A percentile compares a stretch with the other conserved stretches of the same genome.
phyloP scores from a whole-genome alignment of 2,797 vertebrate genomes.

The Streptopelia turtur region DNA sequence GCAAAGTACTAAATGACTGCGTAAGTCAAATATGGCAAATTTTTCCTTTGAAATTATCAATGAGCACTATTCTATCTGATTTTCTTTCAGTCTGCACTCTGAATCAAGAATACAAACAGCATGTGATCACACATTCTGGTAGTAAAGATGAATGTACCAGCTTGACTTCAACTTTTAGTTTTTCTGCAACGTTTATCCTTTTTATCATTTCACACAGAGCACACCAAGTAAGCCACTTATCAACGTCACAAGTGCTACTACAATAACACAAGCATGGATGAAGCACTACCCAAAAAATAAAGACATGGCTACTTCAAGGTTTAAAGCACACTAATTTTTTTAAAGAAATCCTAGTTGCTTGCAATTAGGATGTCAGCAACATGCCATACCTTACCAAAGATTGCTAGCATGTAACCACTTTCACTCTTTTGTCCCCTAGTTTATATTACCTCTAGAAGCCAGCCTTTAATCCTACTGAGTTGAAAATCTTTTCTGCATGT shows the following conservation, averaged over 20 bases:
- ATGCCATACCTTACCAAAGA: not conserved
- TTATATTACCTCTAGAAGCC: not conserved
- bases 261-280: not conserved
- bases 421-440: not conserved
- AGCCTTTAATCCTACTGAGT: not conserved
- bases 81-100: not conserved
- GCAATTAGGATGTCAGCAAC: not conserved
- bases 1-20: not conserved
- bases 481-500: not conserved
- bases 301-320: not conserved
- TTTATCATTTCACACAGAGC: not conserved
- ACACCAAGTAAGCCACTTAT: not conserved
- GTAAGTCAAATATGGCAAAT: too few species aligned
- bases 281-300: not conserved
- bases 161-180: rapidly evolving
- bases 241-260: rapidly evolving
- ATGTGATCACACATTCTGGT: not conserved
- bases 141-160: not conserved
- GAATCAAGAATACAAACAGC: not conserved
- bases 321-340: not conserved
- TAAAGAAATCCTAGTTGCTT: not conserved
- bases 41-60: too few species aligned
- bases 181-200: not conserved
- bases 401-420: not conserved
- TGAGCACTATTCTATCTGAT: not conserved